Base-by-base conservation (phyloP, 2,797 vertebrate genomes). In the Phoxinus dragarum region DNA sequence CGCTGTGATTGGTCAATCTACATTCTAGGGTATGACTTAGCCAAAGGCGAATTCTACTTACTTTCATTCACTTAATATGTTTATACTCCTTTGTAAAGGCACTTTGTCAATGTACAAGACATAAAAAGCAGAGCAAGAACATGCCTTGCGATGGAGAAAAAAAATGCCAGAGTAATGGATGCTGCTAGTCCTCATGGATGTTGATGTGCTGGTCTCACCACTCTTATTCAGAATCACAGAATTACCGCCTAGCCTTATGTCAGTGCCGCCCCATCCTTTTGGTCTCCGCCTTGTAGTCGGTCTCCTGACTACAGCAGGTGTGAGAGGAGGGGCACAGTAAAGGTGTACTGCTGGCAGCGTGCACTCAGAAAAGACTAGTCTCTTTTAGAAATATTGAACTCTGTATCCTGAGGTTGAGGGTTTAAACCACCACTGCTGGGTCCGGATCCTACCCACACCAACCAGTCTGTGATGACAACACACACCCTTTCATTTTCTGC, bases 131-230 rank as follows among this genome's bases (percentile, higher is more conserved):
- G 21, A 23, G 36, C 11, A 56, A 56, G 67, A n/a, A 78, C 54
- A 42, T 77, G 27, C 0, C 11, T 31, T 66, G 61, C 14, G 12
- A 47, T 16, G 44, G 4, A 47, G 44, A 47, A 14, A 4, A 47
- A 47, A 47, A 12, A 16, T 47, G 47, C 47, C n/a, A 47, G 40
- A 64, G 40, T 74, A 27, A 36, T 82, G 81, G 56, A 82, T 75
- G 82, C 44, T 27, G 82, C 44, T 27, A 16, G 56, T 52, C 72
- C 44, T 61, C 19, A 6, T 77, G 82, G 21, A 84, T 56, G 34
- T n/a, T 42, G 73, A 76, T 84, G 44, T 54, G 31, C 66, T 74
- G 42, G 69, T 83, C 21, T 82, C 56, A 16, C 75, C 81, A 76
- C 44, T 75, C 42, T 83, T 76, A 83, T 40, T 27, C 67, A 81